phyloP scores from a whole-genome alignment of 2,113 vertebrate species.

The Zapornia atra region DNA sequence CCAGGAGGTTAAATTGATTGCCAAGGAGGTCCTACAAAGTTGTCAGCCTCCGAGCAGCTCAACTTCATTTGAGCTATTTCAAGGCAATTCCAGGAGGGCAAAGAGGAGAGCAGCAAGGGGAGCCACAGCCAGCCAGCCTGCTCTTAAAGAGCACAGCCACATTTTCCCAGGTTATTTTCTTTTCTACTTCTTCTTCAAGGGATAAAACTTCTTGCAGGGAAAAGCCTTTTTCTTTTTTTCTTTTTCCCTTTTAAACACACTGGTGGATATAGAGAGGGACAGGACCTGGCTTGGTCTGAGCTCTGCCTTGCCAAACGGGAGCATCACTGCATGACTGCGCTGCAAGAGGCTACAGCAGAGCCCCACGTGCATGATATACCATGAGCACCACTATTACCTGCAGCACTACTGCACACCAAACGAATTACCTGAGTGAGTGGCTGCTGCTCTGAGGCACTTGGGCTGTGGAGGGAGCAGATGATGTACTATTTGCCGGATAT shows the following conservation, averaged over 20 bases:
- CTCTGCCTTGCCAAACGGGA: not conserved
- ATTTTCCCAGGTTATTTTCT: not conserved
- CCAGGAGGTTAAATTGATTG: constrained; percentile 55
- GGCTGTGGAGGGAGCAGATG: not conserved
- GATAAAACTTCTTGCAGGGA: not conserved
- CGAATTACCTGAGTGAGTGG: constrained; percentile 19
- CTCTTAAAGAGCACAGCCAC: not conserved
- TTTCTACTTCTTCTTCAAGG: not conserved
- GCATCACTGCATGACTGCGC: not conserved
- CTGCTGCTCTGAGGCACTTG: constrained; percentile 6
- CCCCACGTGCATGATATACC: not conserved
- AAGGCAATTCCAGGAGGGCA: constrained; percentile 67
- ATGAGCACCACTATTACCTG: not conserved
- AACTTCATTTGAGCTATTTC: constrained; percentile 65
- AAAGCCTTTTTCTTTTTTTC: not conserved
- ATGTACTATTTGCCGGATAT: constrained; percentile 46
- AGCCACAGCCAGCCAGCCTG: not conserved
- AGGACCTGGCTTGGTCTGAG: not conserved
- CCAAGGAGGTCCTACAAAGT: constrained; percentile 45
- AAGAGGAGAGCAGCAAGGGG: not conserved
- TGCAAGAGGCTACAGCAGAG: not conserved
- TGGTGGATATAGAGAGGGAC: not conserved
- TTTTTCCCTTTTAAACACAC: not conserved
- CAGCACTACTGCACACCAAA: constrained; percentile 29
- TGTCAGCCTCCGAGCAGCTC: constrained; percentile 23